phyloP scores from a whole-genome alignment of 2,888 invertebrate genomes.

The Erpobdella octoculata region DNA sequence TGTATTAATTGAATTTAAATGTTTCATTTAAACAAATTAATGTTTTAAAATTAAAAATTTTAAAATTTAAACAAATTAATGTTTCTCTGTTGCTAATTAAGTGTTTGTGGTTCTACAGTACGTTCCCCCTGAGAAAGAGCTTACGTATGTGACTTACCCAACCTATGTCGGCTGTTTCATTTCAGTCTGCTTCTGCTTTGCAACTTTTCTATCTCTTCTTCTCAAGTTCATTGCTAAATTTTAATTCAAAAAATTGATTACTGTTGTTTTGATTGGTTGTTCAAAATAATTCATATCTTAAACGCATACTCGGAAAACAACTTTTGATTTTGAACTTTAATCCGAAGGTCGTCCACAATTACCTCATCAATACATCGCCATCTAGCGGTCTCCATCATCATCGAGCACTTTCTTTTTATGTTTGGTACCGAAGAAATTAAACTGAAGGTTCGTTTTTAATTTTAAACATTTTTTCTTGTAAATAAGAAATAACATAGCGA shows the following conservation, averaged over 20 bases:
- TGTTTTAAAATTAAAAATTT: too few species aligned
- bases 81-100: too few species aligned
- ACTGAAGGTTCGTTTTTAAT: slow-evolving; percentile 22
- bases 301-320: too few species aligned
- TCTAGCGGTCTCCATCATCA: slow-evolving; percentile 47
- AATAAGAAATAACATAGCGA: too few species aligned
- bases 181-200: slow-evolving; percentile 47
- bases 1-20: too few species aligned
- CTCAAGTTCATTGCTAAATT: background rate
- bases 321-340: background rate
- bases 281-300: too few species aligned
- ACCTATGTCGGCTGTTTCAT: slow-evolving; percentile 51
- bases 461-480: too few species aligned
- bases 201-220: background rate
- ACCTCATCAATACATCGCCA: slow-evolving; percentile 51
- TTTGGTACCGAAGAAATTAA: slow-evolving; percentile 43
- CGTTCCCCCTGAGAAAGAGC: slow-evolving; percentile 16
- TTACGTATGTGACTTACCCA: slow-evolving; percentile 40
- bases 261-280: background rate
- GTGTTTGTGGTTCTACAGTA: too few species aligned
- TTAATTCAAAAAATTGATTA: background rate
- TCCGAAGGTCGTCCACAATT: slow-evolving; percentile 47
- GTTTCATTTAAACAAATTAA: too few species aligned
- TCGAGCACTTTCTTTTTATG: slow-evolving; percentile 49
- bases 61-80: too few species aligned